Evolutionary conservation across 2,113 vertebrate genomes (phyloP).

Genomic region (Casuarius casuarius): DNA sequence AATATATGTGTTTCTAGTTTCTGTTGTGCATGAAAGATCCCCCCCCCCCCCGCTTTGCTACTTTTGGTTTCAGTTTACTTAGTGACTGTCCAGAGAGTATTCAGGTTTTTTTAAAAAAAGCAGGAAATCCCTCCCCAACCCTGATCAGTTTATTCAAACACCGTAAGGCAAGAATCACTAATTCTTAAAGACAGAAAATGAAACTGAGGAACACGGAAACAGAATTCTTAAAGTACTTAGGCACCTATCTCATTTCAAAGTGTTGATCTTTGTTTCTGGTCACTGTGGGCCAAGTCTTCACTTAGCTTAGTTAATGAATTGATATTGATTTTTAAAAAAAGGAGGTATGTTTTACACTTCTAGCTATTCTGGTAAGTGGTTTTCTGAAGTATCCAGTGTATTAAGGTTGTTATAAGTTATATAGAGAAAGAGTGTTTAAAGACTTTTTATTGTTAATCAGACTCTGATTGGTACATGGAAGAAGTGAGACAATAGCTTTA

Average conservation of each 20-base stretch:
- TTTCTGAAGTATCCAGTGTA: not conserved
- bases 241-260: not conserved
- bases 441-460: not conserved
- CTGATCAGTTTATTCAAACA: not conserved
- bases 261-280: not conserved
- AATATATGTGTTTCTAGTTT: not conserved
- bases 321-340: slow-evolving; percentile 41
- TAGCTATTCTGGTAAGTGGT: not conserved
- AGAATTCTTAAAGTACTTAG: not conserved
- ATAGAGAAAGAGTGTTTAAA: not conserved
- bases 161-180: not conserved
- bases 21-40: not conserved
- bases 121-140: not conserved
- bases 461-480: not conserved
- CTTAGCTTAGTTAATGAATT: slow-evolving; percentile 12
- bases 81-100: not conserved
- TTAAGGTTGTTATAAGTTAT: not conserved
- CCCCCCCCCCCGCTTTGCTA: not conserved
- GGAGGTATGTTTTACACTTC: not conserved
- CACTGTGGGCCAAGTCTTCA: not conserved
- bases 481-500: not conserved
- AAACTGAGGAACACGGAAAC: not conserved
- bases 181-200: not conserved
- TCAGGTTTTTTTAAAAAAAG: not conserved
- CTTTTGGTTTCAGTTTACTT: slow-evolving; percentile 19